Percentiles rank a stretch among this genome's conserved stretches.
Evolutionary conservation across 2,113 vertebrate genomes (phyloP).

Genomic region (Tamias sibiricus): DNA sequence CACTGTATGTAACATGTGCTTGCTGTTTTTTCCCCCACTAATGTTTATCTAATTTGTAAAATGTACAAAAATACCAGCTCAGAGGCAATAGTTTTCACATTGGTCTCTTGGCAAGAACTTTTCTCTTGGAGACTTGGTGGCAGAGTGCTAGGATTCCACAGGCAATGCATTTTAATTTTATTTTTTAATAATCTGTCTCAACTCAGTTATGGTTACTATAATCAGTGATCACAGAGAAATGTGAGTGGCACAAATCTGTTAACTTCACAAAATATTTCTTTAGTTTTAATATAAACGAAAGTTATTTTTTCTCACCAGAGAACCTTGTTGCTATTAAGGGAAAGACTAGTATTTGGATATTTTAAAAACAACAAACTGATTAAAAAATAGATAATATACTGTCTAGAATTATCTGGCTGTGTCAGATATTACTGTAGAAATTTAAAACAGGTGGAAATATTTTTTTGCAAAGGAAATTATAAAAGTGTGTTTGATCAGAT

Average conservation of each 20-base stretch:
- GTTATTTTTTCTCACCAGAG: conserved; percentile 34
- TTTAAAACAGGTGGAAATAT: conserved; percentile 21
- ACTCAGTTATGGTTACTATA: neutral
- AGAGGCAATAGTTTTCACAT: conserved; percentile 45
- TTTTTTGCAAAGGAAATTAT: conserved; percentile 41
- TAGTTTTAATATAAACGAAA: conserved; percentile 54
- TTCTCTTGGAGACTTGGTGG: neutral
- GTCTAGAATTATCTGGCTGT: conserved; percentile 27
- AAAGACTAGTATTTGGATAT: conserved; percentile 53
- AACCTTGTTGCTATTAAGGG: conserved; percentile 8
- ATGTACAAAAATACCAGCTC: neutral
- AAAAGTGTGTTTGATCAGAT: neutral
- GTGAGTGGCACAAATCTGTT: neutral
- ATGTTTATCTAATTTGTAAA: neutral
- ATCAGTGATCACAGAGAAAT: neutral
- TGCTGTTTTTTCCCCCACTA: neutral
- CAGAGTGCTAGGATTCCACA: neutral
- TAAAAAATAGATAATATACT: neutral
- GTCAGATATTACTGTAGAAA: neutral
- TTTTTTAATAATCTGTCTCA: neutral
- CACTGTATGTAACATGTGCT: neutral
- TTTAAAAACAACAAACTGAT: neutral
- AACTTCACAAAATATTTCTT: neutral
- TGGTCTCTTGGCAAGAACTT: conserved; percentile 20
- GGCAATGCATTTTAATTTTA: neutral